Evolutionary conservation across 2,888 invertebrate genomes (phyloP), one percentile per base, ranked within the genome.

Genomic region (Drosophila heteroneura): DNA sequence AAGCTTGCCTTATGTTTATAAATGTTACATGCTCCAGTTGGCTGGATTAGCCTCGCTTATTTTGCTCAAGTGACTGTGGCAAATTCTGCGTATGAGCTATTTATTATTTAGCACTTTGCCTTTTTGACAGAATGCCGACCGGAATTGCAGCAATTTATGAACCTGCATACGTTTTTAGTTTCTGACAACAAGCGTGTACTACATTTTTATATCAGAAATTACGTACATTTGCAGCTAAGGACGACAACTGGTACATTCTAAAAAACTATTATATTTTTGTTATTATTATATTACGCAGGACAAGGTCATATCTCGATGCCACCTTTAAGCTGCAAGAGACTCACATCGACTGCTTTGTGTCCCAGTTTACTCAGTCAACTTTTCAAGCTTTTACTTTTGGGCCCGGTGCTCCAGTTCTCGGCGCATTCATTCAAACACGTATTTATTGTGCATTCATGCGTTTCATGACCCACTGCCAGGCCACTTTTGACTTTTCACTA

Each of bases 1-100:
- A 12, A 33, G 35, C 12, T 70, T 61, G 73, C 64, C 60, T 68
- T 75, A 67, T 65, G 60, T 51, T 33, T 51, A 51, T 66, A 81
- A 81, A 81, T 74, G 67, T 65, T 85, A 63, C 77, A 59, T 75
- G 74, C 79, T 73, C 59, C 72, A 88, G 75, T 86, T 86, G 77
- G 54, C 60, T 60, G 61, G 63, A 88, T 83, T 81, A 67, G 71
- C 70, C 56, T 32, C 54, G 79, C 72, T 54, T 70, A 72, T 65
- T 76, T 60, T 60, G 58, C 54, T 79, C 59, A 79, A 83, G 65
- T 76, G 74, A 51, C 68, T 22, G 56, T 56, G 77, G 67, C 73
- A 61, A 53, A 82, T 51, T 67, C 80, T 84, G 87, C 84, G 77
- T 78, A 81, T 83, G 82, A 89, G 84, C 70, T 80, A 89, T 86